A percentile compares a stretch with the other conserved stretches of the same genome.
These are phyloP conservation scores for Panopea generosa DNA, from an alignment of 2,888 invertebrate genomes.

Conservation along the genomic window DNA sequence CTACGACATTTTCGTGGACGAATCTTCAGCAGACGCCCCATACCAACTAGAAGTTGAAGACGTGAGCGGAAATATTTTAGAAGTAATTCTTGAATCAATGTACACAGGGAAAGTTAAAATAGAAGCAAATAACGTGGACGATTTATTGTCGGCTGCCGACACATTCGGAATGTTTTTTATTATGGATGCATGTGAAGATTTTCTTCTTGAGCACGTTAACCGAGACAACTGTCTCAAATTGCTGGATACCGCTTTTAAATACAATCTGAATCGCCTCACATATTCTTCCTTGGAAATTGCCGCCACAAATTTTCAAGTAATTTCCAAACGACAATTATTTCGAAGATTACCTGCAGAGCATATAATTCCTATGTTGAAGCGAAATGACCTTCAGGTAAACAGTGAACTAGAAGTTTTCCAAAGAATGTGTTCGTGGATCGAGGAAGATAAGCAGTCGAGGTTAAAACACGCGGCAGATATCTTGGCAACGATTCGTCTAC, in stretches of 20 bases:
- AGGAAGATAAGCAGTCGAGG: slow-evolving; percentile 61
- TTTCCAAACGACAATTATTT: slow-evolving; percentile 63
- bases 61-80: slow-evolving; percentile 56
- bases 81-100: slow-evolving; percentile 70
- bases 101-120: slow-evolving; percentile 73
- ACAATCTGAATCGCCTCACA: slow-evolving; percentile 54
- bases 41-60: slow-evolving; percentile 62
- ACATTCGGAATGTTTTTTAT: slow-evolving; percentile 67
- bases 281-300: slow-evolving; percentile 65
- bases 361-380: slow-evolving; percentile 60
- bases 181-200: slow-evolving; percentile 71
- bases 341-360: slow-evolving; percentile 66
- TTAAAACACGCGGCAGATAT: slow-evolving; percentile 64
- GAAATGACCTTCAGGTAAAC: slow-evolving; percentile 66
- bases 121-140: slow-evolving; percentile 66
- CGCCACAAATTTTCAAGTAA: slow-evolving; percentile 66
- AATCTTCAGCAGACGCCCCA: slow-evolving; percentile 9
- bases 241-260: slow-evolving; percentile 66
- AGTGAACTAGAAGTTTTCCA: slow-evolving; percentile 73
- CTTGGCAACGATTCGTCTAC: slow-evolving; percentile 70
- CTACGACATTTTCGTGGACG: slow-evolving; percentile 66
- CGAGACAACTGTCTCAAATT: slow-evolving; percentile 71
- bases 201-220: slow-evolving; percentile 63
- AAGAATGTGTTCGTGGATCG: slow-evolving; percentile 69
- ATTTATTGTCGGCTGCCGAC: slow-evolving; percentile 65